Percentiles rank a stretch among this genome's conserved stretches.
Conservation (phyloP, 92 coral and sea anemone species). For the Metridium senile region DNA sequence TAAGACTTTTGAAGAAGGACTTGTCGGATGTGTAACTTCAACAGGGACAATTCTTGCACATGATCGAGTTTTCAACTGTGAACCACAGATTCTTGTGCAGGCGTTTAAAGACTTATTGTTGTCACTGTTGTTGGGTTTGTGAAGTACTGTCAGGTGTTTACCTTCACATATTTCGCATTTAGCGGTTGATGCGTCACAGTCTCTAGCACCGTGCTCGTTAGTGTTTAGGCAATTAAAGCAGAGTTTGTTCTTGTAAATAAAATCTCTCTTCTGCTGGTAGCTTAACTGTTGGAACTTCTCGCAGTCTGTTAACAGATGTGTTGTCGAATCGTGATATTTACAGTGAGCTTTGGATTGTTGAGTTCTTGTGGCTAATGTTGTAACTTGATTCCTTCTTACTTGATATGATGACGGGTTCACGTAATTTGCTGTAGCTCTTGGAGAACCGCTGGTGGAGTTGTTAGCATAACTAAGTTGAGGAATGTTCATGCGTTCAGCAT, state of each 20-base stretch:
- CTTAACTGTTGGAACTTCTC: background rate
- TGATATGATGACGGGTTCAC: background rate
- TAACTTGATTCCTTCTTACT: background rate
- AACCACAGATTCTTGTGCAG: background rate
- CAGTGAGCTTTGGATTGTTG: background rate
- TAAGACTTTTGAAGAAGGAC: background rate
- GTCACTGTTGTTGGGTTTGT: background rate
- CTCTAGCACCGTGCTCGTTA: constrained; percentile 31
- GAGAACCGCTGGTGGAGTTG: background rate
- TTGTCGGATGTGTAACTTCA: background rate
- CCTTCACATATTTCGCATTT: background rate
- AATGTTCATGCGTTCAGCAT: constrained; percentile 58
- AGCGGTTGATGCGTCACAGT: constrained; percentile 27
- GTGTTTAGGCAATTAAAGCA: constrained; percentile 19
- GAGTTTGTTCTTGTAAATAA: too few relatives aligned
- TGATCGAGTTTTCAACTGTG: background rate
- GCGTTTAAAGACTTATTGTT: background rate
- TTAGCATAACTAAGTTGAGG: constrained; percentile 32
- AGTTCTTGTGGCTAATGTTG: background rate
- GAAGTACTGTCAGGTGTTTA: background rate
- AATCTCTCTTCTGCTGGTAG: too few relatives aligned
- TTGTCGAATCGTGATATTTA: background rate
- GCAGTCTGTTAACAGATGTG: background rate
- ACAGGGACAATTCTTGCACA: constrained; percentile 2
- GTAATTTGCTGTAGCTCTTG: background rate